Evolutionary conservation across 2,113 vertebrate genomes (phyloP).

Genomic region (Indri indri): DNA sequence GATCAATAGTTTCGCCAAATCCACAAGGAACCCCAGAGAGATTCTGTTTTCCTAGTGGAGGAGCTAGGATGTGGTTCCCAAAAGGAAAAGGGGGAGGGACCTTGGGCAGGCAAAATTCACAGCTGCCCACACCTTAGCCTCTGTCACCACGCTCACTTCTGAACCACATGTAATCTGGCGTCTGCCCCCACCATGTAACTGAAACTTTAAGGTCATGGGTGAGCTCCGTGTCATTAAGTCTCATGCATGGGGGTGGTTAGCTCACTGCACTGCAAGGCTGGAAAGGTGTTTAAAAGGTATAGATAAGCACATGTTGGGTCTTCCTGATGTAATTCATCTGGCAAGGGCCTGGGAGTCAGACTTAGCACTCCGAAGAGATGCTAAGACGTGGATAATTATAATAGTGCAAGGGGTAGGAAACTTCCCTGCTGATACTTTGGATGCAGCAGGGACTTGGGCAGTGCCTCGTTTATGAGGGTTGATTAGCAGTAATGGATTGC

Average conservation of each 20-base stretch:
- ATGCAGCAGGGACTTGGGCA: background rate
- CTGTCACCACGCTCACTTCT: background rate
- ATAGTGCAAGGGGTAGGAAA: background rate
- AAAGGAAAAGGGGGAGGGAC: background rate
- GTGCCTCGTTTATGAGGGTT: background rate
- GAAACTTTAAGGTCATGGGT: background rate
- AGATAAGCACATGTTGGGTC: background rate
- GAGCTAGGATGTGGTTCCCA: background rate
- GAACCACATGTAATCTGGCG: background rate
- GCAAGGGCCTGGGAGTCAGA: background rate
- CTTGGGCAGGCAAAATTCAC: background rate
- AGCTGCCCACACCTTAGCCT: background rate
- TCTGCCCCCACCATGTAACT: background rate
- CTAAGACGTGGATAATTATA: background rate
- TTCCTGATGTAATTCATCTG: background rate
- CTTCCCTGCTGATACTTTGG: background rate
- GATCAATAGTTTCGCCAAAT: background rate
- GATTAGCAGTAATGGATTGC: background rate
- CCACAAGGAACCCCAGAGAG: background rate
- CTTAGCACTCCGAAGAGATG: background rate
- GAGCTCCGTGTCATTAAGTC: background rate
- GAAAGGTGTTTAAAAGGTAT: background rate
- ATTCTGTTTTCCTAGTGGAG: background rate
- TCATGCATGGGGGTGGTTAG: background rate
- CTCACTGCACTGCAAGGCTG: background rate